A percentile compares a stretch with the other conserved stretches of the same genome.
Conservation (phyloP, 1,140 invertebrate genomes). For the Drosophila yakuba region DNA sequence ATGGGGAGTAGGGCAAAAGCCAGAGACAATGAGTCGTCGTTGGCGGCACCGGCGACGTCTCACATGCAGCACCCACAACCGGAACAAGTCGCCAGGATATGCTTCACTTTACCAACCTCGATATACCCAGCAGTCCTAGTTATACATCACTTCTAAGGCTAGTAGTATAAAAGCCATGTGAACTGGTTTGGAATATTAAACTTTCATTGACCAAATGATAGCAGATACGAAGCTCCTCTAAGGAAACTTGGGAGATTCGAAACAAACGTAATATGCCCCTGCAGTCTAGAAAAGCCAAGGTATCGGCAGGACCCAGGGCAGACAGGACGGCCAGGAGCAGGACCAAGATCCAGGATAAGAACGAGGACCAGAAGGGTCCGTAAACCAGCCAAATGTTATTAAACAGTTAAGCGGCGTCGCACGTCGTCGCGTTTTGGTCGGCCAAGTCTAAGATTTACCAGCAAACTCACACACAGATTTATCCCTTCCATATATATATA, state of each 20-base stretch:
- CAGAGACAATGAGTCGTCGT: constrained; percentile 76
- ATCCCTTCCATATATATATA: constrained; percentile 9
- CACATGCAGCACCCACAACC: constrained; percentile 47
- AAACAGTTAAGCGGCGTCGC: constrained; percentile 80
- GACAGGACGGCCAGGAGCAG: constrained; percentile 5
- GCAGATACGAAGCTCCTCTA: no score
- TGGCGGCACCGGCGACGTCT: constrained; percentile 36
- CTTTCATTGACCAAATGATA: not conserved
- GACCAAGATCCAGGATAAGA: constrained; percentile 11
- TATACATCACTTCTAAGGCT: not conserved
- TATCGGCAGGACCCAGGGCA: constrained; percentile 2
- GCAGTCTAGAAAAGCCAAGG: not conserved
- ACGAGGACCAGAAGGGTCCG: constrained; percentile 26
- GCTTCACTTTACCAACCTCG: not conserved
- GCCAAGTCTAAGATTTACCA: constrained; percentile 61
- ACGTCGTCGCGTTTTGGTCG: constrained; percentile 71
- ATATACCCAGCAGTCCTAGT: constrained; percentile 8
- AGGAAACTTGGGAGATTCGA: not conserved
- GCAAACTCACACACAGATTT: constrained; percentile 3
- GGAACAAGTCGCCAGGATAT: constrained; percentile 25
- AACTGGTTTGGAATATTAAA: no score
- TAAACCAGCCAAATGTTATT: constrained; percentile 71
- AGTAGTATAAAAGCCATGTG: no score
- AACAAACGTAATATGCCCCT: not conserved
- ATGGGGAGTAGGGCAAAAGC: not conserved